These are phyloP conservation scores for Bradysia coprophila DNA, from an alignment of 1,140 invertebrate species.

Conservation along the genomic window DNA sequence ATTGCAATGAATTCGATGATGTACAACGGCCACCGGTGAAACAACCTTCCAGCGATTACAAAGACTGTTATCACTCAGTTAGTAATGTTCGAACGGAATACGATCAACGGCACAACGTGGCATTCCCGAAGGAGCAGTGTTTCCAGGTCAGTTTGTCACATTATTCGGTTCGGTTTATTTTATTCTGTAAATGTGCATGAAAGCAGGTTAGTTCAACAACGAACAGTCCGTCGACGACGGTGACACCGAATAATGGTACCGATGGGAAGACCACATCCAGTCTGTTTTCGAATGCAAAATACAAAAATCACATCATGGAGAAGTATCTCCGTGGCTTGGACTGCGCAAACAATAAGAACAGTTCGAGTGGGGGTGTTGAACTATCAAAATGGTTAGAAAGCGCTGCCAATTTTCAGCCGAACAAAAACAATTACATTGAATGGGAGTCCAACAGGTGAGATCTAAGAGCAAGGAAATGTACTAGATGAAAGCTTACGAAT, in stretches of 20 bases:
- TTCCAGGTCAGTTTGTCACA: not conserved
- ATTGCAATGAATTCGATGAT: not conserved
- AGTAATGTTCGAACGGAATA: no score
- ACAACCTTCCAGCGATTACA: no score
- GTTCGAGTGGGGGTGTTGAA: constrained; percentile 15
- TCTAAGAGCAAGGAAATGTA: no score
- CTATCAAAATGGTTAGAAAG: constrained; percentile 49
- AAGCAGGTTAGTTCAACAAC: constrained; percentile 1
- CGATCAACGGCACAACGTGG: not conserved
- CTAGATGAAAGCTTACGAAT: no score
- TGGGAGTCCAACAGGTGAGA: constrained; percentile 29
- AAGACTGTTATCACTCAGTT: no score
- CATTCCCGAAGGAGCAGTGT: not conserved
- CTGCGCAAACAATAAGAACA: constrained; percentile 22
- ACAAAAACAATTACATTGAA: constrained; percentile 42
- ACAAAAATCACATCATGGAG: constrained; percentile 35
- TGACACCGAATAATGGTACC: no score
- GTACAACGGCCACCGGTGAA: not conserved
- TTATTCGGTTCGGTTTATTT: no score
- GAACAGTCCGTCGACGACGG: not conserved
- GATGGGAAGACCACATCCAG: not conserved
- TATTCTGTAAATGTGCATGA: no score
- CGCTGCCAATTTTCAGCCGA: constrained; percentile 41
- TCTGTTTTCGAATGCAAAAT: constrained; percentile 17
- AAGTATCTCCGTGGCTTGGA: constrained; percentile 26